These are phyloP conservation scores for Nemoura dubitans DNA, from an alignment of 2,888 invertebrate species.

Conservation along the genomic window DNA sequence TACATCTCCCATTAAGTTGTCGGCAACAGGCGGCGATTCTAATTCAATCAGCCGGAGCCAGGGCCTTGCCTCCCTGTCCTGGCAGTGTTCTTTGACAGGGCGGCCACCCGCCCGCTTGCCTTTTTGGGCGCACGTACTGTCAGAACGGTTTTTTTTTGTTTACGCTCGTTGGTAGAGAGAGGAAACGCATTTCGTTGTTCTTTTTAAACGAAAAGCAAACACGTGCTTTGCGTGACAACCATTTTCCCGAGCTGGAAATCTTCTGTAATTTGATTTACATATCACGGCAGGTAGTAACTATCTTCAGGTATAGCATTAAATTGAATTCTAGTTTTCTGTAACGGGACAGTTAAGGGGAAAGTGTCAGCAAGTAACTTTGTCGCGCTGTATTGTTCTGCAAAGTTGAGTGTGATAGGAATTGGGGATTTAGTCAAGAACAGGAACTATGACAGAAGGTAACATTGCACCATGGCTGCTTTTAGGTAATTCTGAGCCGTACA, in stretches of 20 bases:
- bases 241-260: background rate
- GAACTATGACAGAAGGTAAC: no score
- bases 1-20: conserved; percentile 35
- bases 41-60: conserved; percentile 27
- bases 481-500: background rate
- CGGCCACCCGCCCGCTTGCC: background rate
- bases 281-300: background rate
- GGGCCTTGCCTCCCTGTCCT: background rate
- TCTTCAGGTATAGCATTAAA: background rate
- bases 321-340: background rate
- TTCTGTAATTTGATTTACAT: background rate
- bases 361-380: background rate
- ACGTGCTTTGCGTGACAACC: background rate
- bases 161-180: background rate
- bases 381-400: background rate
- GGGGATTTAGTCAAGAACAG: background rate
- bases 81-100: background rate
- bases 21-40: conserved; percentile 35
- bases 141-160: background rate
- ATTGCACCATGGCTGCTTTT: background rate
- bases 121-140: background rate
- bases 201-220: background rate
- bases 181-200: background rate
- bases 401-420: background rate
- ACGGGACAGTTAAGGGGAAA: background rate